Conservation (phyloP, 2,888 invertebrate species). For the Mycogona germanica region DNA sequence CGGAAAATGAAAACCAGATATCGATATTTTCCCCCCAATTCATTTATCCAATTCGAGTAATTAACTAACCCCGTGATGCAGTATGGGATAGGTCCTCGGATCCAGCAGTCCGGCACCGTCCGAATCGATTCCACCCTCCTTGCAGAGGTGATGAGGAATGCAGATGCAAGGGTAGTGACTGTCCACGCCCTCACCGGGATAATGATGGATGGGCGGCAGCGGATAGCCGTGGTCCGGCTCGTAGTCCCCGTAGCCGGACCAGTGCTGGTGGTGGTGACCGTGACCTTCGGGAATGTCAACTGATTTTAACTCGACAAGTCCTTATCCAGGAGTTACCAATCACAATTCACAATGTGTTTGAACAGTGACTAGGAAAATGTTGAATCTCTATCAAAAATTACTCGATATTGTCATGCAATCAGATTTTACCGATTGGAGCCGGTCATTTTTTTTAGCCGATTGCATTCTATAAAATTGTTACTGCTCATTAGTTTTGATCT, state of each 20-base stretch:
- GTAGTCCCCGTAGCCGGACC: neutral
- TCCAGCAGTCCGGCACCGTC: constrained; percentile 63
- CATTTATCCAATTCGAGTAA: too few relatives aligned
- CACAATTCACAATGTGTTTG: too few relatives aligned
- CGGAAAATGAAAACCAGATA: too few relatives aligned
- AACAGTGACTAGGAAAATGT: neutral
- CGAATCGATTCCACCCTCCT: constrained; percentile 44
- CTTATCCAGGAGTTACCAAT: too few relatives aligned
- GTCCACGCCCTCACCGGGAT: neutral
- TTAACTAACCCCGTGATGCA: constrained; percentile 1
- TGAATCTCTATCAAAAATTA: neutral
- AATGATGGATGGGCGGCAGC: neutral
- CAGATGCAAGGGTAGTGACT: constrained; percentile 47
- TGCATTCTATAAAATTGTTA: too few relatives aligned
- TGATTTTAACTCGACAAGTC: too few relatives aligned
- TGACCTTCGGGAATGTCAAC: too few relatives aligned
- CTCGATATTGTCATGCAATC: too few relatives aligned
- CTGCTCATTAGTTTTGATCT: too few relatives aligned
- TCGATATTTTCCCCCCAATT: too few relatives aligned
- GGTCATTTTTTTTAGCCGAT: too few relatives aligned
- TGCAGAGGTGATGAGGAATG: constrained; percentile 64
- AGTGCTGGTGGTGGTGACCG: constrained; percentile 1
- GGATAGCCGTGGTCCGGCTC: neutral
- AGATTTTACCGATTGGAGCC: too few relatives aligned
- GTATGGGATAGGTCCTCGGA: constrained; percentile 42